phyloP scores from a whole-genome alignment of 2,113 vertebrate genomes.

The Sapayoa aenigma region DNA sequence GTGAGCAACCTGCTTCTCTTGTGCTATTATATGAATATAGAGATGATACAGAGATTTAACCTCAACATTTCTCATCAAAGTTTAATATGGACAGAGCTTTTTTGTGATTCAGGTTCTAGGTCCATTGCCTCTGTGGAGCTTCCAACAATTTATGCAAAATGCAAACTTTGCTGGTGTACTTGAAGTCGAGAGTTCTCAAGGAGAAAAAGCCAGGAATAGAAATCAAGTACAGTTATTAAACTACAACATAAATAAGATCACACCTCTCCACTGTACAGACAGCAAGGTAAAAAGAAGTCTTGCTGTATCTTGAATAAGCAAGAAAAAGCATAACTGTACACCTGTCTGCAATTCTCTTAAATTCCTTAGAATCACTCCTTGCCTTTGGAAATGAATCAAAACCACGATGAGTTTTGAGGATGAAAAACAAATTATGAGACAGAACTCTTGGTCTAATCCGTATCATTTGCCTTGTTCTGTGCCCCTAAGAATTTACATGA shows the following conservation, averaged over 20 bases:
- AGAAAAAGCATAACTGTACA: neutral
- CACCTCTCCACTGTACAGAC: neutral
- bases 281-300: neutral
- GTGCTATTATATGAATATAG: neutral
- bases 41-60: neutral
- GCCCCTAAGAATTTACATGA: neutral
- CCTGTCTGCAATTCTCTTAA: neutral
- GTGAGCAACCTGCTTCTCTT: neutral
- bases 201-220: neutral
- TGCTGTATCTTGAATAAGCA: neutral
- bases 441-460: neutral
- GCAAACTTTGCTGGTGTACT: neutral
- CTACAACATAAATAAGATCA: neutral
- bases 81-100: neutral
- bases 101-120: neutral
- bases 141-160: neutral
- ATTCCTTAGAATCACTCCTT: neutral
- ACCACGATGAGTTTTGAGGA: neutral
- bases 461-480: neutral
- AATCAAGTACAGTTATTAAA: neutral
- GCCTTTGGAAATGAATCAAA: neutral
- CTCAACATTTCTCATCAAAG: neutral
- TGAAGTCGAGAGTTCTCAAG: neutral
- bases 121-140: neutral
- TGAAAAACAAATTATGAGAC: neutral